Evolutionary conservation across 1,140 invertebrate genomes (phyloP), one percentile per base, ranked within the genome.

Genomic region (Papilio helenus): DNA sequence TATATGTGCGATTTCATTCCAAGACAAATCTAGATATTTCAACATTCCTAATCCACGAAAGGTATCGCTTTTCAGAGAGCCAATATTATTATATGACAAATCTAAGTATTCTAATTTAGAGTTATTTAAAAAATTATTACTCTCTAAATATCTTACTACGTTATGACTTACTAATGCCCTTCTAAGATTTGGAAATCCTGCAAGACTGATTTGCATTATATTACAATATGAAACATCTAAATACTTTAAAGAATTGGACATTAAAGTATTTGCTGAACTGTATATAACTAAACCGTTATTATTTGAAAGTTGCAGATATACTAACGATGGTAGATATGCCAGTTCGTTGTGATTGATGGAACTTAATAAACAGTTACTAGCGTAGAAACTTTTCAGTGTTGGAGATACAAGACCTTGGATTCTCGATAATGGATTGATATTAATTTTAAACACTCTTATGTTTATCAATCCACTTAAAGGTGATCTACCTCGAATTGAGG

Each of bases 181-280:
- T 26, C 91, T 94, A 9, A 97, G 84, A 83, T 94, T 95, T 16
- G 96, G 96, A 73, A 97, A 92, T n/a, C 95, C 95, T 71, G 95
- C 94, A 2, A 96, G 83, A 80, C 95, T 96, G 3, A 96, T 95
- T 72, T 93, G 89, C 81, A 96, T 95, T 51, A 97, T 89, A 85
- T 96, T 97, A 85, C 96, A 97, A 72, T 95, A 95, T 2, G 96
- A 96, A 5, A 96, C 93, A 83, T 97, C 96, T 51, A 97, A 84
- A 72, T 90, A 93, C 61, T 92, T 95, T 16, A 97, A 82, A 23
- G 95, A 95, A 39, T 90, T 87, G 16, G 95, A 95, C 79, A 95
- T 94, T n/a, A 95, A 87, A 72, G 84, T 84, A 65, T 93, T 93
- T 2, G 86, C 84, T 0, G 85, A 83, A 1, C 88, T 84, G 39